Conservation (phyloP, 2,113 vertebrate species). For the Tichodroma muraria region DNA sequence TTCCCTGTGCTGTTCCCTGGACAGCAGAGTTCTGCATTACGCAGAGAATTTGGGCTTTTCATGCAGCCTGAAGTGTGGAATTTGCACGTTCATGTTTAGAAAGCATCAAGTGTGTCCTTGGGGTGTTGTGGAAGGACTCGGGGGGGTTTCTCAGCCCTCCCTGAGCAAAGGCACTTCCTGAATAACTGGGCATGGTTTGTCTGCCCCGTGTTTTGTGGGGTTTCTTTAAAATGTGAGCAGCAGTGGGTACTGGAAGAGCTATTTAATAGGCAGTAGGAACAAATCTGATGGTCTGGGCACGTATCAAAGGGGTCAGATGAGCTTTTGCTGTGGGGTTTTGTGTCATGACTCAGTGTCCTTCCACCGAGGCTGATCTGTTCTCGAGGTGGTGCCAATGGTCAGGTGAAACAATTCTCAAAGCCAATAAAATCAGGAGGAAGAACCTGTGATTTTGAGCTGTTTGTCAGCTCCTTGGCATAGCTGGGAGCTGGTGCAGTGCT, state of each 20-base stretch:
- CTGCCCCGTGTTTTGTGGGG: background rate
- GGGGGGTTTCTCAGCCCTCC: background rate
- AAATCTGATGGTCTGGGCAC: background rate
- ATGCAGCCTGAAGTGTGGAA: background rate
- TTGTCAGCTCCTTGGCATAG: constrained; percentile 50
- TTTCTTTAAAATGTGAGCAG: background rate
- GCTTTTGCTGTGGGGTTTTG: background rate
- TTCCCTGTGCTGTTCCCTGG: background rate
- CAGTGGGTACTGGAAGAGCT: background rate
- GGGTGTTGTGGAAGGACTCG: background rate
- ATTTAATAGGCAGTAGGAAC: accelerated
- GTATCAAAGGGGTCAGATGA: background rate
- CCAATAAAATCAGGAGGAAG: background rate
- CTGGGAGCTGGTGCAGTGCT: constrained; percentile 44
- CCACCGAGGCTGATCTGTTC: background rate
- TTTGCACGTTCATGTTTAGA: background rate
- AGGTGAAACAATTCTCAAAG: background rate
- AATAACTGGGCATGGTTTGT: background rate
- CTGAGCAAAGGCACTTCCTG: background rate
- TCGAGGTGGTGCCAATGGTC: background rate
- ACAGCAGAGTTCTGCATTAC: background rate
- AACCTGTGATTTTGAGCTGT: constrained; percentile 17
- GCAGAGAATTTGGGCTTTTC: background rate
- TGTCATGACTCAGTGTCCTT: background rate
- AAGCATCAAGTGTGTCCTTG: background rate